These are phyloP conservation scores for Zhuqinia jingwanae DNA, from an alignment of 2,888 invertebrate species.

Conservation along the genomic window DNA sequence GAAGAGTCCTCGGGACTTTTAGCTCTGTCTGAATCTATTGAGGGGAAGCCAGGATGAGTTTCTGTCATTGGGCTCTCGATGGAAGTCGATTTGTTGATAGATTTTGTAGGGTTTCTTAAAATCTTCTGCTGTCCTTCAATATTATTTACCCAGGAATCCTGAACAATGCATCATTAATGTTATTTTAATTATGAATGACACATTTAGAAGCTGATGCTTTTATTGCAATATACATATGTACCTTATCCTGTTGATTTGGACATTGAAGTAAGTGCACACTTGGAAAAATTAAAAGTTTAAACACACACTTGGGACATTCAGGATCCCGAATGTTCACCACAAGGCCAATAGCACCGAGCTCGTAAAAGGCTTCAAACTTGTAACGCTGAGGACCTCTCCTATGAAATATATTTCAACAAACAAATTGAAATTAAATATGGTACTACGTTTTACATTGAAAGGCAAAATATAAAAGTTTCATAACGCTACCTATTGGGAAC, in stretches of 20 bases:
- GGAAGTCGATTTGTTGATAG: slow-evolving; percentile 57
- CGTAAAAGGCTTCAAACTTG: slow-evolving; percentile 91
- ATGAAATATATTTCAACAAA: slow-evolving; percentile 1
- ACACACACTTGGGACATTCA: slow-evolving; percentile 94
- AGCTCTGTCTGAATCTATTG: slow-evolving; percentile 80
- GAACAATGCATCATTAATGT: not conserved
- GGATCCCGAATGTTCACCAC: slow-evolving; percentile 96
- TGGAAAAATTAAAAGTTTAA: slow-evolving; percentile 96
- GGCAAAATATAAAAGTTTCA: not conserved
- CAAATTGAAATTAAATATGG: not conserved
- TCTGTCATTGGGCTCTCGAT: slow-evolving; percentile 81
- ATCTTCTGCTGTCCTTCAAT: slow-evolving; percentile 78
- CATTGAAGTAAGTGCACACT: slow-evolving; percentile 79
- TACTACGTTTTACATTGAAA: not conserved
- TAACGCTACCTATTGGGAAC: slow-evolving; percentile 84
- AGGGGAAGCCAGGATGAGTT: slow-evolving; percentile 81
- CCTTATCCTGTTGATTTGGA: slow-evolving; percentile 79
- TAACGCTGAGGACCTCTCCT: slow-evolving; percentile 90
- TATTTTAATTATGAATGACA: no score
- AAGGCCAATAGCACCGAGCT: slow-evolving; percentile 90
- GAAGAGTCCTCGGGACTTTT: slow-evolving; percentile 78
- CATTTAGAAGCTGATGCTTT: no score
- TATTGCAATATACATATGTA: slow-evolving; percentile 23
- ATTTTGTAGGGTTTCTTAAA: slow-evolving; percentile 76
- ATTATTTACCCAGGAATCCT: slow-evolving; percentile 78